Percentiles rank a stretch among this genome's conserved stretches.
Evolutionary conservation across 2,888 invertebrate species (phyloP).

Genomic region (Trypoxylon attenuatum): DNA sequence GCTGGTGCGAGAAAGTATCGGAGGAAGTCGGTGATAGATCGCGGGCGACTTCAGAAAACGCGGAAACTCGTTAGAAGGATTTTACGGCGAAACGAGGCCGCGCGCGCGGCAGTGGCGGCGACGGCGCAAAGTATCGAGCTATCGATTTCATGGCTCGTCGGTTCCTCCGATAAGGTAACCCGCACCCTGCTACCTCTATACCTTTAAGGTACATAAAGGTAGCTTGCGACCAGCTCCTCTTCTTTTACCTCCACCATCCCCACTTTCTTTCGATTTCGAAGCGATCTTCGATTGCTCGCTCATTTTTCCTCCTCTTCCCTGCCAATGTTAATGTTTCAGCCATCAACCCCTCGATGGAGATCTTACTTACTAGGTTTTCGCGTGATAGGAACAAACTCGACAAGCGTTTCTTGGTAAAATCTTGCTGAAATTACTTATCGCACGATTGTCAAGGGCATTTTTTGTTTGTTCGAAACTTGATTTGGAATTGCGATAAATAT

Average conservation of each 20-base stretch:
- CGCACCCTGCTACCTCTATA: conserved; percentile 28
- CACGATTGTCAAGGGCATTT: too few relatives aligned
- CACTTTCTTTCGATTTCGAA: neutral
- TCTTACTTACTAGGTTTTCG: neutral
- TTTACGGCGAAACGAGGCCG: conserved; percentile 52
- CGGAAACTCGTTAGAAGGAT: conserved; percentile 57
- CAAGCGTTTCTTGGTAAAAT: too few relatives aligned
- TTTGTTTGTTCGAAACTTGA: too few relatives aligned
- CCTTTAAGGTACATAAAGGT: too few relatives aligned
- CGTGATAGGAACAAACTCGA: too few relatives aligned
- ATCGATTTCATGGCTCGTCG: conserved; percentile 58
- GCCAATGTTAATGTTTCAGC: conserved; percentile 44
- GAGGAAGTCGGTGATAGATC: conserved; percentile 35
- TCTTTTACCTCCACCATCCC: neutral
- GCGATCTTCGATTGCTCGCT: conserved; percentile 45
- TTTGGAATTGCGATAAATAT: too few relatives aligned
- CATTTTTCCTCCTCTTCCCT: conserved; percentile 45
- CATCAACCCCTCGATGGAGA: conserved; percentile 12
- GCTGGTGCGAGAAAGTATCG: conserved; percentile 36
- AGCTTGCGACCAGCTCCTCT: neutral
- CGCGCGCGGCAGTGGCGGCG: conserved; percentile 45
- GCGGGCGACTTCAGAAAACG: conserved; percentile 47
- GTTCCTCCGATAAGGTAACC: conserved; percentile 53
- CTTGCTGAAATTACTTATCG: too few relatives aligned
- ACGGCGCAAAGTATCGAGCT: conserved; percentile 59